Base-by-base conservation (phyloP, 2,113 vertebrate species). In the Thunnus maccoyii region DNA sequence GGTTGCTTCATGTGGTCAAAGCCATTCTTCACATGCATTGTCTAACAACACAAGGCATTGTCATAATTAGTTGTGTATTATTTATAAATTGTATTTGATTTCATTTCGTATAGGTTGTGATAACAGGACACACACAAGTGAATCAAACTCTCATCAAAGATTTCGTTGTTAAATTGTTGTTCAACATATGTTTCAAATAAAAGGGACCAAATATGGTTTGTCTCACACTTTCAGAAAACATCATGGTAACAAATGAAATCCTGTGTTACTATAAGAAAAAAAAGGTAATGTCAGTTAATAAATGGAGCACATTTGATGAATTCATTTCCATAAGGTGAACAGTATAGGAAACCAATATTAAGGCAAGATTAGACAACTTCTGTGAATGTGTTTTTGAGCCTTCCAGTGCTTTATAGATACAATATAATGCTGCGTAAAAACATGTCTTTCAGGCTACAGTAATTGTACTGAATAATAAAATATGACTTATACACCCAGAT, bases 361-460 rank as follows among this genome's bases (percentile, higher is more conserved):
- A 91, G 91, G 87, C 86, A 82, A 70, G 44, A 69, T 58, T 20
- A 83, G 48, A 63, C 27, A 56, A 41, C 47, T 64, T 22, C 36
- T 41, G 36, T 41, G 7, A 41, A 9, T 41, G 36, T 9, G 9
- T 9, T 9, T 41, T 41, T 41, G 36, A 41, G 36, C 36, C 8
- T 41, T 7, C 6, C 9, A 6, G 36, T 41, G 7, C 6, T 6
- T 44, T 64, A 5, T 16, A 64, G 15, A 50, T 44, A n/a, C 8
- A 22, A 14, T 63, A 47, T n/a, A 27, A 63, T 47, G 65, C 56
- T 66, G 55, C 11, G 55, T 16, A 55, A 41, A 4, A 67, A 52
- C 25, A 8, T 51, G 36, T 62, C 6, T 36, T 44, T 71, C 32
- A 66, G 50, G 54, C 22, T 60, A 12, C 16, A 68, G 12, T 62